Conservation (phyloP, 2,113 vertebrate species). For the Eulacestoma nigropectus region DNA sequence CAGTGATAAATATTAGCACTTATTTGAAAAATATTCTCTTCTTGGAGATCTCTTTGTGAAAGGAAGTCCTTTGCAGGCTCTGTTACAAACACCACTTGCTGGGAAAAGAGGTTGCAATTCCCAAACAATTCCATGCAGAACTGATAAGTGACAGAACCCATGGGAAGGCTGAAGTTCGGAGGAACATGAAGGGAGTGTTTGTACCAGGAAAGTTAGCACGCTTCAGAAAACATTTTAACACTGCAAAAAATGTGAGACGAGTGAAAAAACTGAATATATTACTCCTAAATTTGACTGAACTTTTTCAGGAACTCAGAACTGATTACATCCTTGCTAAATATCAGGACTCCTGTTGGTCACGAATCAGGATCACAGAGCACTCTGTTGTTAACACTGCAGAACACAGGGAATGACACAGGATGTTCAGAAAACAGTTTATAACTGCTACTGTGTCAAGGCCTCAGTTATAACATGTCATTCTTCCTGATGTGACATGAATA, state of each 20-base stretch:
- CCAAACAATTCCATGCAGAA: not conserved
- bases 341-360: not conserved
- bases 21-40: not conserved
- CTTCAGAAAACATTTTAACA: not conserved
- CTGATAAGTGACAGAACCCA: not conserved
- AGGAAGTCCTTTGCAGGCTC: not conserved
- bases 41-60: not conserved
- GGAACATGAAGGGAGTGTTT: not conserved
- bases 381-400: not conserved
- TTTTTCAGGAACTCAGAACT: not conserved
- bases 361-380: accelerated
- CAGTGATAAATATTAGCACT: not conserved
- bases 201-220: not conserved
- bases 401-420: not conserved
- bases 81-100: not conserved
- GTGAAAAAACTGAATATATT: not conserved
- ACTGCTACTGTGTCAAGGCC: accelerated
- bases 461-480: not conserved
- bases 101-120: not conserved
- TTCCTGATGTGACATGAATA: not conserved
- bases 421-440: not conserved
- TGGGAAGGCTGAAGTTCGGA: not conserved
- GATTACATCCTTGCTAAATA: not conserved
- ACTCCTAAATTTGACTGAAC: not conserved
- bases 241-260: not conserved